A percentile compares a stretch with the other conserved stretches of the same genome.
phyloP scores from a whole-genome alignment of 2,888 invertebrate species.

The Steinernema hermaphroditum region DNA sequence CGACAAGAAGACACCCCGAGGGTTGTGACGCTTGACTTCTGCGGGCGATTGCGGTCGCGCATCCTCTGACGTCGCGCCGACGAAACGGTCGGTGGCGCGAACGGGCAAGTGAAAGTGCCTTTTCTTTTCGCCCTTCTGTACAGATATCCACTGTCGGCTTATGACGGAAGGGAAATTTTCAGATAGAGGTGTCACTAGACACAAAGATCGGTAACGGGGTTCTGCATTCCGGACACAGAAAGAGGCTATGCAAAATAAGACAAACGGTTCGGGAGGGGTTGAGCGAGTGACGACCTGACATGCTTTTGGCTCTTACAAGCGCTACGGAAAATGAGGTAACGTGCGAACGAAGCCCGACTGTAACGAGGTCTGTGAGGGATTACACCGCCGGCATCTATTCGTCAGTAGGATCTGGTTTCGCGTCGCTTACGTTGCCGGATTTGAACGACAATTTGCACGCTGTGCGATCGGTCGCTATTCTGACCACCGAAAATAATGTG shows the following conservation, averaged over 20 bases:
- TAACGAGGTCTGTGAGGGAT: conserved; percentile 21
- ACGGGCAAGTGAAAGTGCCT: conserved; percentile 20
- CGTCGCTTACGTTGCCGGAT: conserved; percentile 29
- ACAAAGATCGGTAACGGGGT: too few species aligned
- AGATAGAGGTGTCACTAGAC: background rate
- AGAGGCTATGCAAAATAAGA: too few species aligned
- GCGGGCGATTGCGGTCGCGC: conserved; percentile 27
- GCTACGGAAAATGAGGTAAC: background rate
- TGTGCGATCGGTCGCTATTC: conserved; percentile 1
- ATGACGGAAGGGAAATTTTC: background rate
- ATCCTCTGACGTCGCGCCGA: conserved; percentile 11
- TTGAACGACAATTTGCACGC: conserved; percentile 5
- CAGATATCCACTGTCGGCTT: background rate
- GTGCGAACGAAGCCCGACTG: background rate
- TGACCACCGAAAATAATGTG: conserved; percentile 1
- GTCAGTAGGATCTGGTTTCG: conserved; percentile 19
- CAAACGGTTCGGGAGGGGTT: too few species aligned
- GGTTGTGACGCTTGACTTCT: conserved; percentile 27
- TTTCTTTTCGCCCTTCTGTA: background rate
- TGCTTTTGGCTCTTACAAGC: too few species aligned
- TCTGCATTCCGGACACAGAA: too few species aligned
- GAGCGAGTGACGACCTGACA: too few species aligned
- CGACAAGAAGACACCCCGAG: conserved; percentile 27
- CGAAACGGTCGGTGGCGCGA: background rate
- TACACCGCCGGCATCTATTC: conserved; percentile 23